Conservation (phyloP, 2,113 vertebrate genomes). For the Leuciscus idus region DNA sequence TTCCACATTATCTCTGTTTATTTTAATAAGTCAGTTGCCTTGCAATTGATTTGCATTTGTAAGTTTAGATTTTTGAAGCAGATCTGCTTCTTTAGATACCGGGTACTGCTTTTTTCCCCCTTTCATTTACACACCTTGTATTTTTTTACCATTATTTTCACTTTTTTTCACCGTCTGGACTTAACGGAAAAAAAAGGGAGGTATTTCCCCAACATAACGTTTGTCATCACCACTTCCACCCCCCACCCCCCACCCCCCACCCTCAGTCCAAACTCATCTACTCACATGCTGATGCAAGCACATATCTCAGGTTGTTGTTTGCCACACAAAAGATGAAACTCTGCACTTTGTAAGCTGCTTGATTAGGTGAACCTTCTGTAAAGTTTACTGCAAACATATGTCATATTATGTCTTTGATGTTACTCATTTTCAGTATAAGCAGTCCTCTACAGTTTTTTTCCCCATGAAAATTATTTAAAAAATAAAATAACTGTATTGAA, state of each 20-base stretch:
- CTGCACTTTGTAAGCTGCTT: conserved; percentile 22
- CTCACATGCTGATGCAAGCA: conserved; percentile 68
- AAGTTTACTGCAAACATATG: conserved; percentile 7
- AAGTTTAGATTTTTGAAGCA: not conserved
- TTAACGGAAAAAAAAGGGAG: conserved; percentile 56
- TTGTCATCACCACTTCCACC: conserved; percentile 53
- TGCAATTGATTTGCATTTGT: not conserved
- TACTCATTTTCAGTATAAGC: not conserved
- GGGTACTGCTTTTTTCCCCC: too few relatives aligned
- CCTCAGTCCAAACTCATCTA: conserved; percentile 16
- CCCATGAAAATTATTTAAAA: not conserved
- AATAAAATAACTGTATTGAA: too few relatives aligned
- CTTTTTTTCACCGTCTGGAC: conserved; percentile 60
- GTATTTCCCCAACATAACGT: conserved; percentile 67
- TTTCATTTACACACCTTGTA: not conserved
- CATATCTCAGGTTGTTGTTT: conserved; percentile 53
- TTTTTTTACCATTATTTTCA: not conserved
- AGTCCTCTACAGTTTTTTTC: not conserved
- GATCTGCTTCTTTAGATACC: not conserved
- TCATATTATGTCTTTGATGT: not conserved
- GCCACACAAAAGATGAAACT: conserved; percentile 50
- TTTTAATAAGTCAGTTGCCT: not conserved
- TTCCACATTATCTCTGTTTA: not conserved
- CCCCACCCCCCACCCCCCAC: conserved; percentile 51
- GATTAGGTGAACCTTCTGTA: not conserved